Evolutionary conservation across 2,113 vertebrate genomes (phyloP), one percentile per base, ranked within the genome.

Genomic region (Porphyrio hochstetteri): DNA sequence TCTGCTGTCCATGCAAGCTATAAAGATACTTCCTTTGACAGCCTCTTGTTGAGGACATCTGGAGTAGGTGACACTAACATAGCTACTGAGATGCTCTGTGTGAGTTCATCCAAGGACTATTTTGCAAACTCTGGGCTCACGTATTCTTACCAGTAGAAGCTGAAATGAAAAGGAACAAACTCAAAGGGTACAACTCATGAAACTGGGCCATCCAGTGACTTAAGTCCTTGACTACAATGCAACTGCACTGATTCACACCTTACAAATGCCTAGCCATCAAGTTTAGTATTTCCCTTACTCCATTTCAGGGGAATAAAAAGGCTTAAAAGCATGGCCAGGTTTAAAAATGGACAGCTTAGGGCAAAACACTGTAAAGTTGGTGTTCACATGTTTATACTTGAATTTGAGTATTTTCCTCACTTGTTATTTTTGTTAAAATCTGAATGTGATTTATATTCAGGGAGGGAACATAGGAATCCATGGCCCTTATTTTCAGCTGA

Each of bases 21-120:
- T 50, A 88, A 86, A 84, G 90, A 84, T 50, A 76, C 42, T 94
- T 92, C 86, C 88, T 88, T 78, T 96, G 86, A 94, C 71, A 91
- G 65, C 31, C 27, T 64, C 3, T 90, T 81, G 38, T 33, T 55
- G 44, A 84, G 61, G 72, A 86, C 88, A 90, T 94, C 65, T 90
- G 86, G 90, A 64, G 38, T 76, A 94, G 95, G 93, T 96, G 69
- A 65, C 83, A 63, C 17, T 75, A 90, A 42, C 36, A 70, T 21
- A 76, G 48, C 52, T 69, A 86, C 71, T 88, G 53, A 90, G 84
- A 88, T 80, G 56, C 16, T 83, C 33, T 68, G 11, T 78, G 24
- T 48, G 79, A 82, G 93, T 90, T 96, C 88, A 82, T 92, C 50
- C 78, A 44, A 94, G 90, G 81, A 86, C 83, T 82, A 3, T 65